Base-by-base conservation (phyloP, 2,797 vertebrate genomes). In the Lagodon rhomboides region DNA sequence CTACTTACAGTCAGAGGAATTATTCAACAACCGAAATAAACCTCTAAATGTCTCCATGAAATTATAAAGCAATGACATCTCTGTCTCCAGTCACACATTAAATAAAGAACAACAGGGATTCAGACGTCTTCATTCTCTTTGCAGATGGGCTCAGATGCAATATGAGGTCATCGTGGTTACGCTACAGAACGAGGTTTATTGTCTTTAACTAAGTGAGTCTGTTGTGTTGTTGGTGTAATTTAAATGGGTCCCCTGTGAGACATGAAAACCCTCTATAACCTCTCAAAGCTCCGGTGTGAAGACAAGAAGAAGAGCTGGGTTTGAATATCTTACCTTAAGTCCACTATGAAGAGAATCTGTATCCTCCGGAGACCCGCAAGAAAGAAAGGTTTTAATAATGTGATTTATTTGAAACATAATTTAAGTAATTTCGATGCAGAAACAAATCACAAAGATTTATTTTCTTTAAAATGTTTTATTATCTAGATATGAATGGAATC, bases 21-120 rank as follows among this genome's bases (percentile, higher is more conserved):
- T 78, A 79, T 87, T 90, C 63, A 87, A 90, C 76, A 85, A 89
- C 76, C 75, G 62, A 73, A 83, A 85, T 79, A 84, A 85, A 85
- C 85, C 53, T 70, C n/a, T 23, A 41, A 54, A 55, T 50, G 50
- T 89, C 73, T 78, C 54, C 53, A 63, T 83, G 63, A 79, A 82
- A 76, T 72, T 67, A 67, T 63, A 78, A 69, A 88, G 79, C 80
- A 82, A 68, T 80, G 78, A 82, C 80, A 85, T 77, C 50, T 79
- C 66, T 68, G 64, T 54, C 34, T 55, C 50, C 60, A 41, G 46
- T 61, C 44, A 72, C 56, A 68, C 47, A 55, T 74, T 22, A 55
- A 70, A 56, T 63, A 34, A 62, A 12, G 41, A 64, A 62, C 56
- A 71, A 66, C 11, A 22, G 12, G 51, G 51, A 50, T 65, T 62